Evolutionary conservation across 2,797 vertebrate genomes (phyloP), one percentile per base, ranked within the genome.

Genomic region (Lates japonicus): DNA sequence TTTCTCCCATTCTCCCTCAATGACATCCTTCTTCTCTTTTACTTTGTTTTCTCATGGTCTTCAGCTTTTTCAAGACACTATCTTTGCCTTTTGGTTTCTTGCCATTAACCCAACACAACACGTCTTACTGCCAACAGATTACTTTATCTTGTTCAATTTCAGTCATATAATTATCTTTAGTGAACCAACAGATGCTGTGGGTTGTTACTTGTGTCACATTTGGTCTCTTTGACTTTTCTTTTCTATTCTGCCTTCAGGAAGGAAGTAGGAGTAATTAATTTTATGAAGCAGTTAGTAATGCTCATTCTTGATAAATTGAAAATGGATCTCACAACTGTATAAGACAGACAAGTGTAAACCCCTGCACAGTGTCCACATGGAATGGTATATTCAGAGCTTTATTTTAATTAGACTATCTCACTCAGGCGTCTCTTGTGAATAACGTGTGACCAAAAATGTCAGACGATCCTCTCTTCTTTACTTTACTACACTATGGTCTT

Each of bases 1-100:
- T 80, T 75, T 76, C 66, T n/a, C 37, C 19, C 37, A 20, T 41
- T 48, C 25, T 64, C 20, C 39, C n/a, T 42, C 60, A 55, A 61
- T 22, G 1, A 61, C 65, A 69, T 70, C 60, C 16, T 51, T 37
- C 19, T 9, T 67, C 48, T 80, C 39, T 22, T 66, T 59, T 25
- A 22, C 39, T 16, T 68, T 1, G 13, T 73, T 77, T 84, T 68
- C 73, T 70, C 59, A 49, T 19, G 41, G 48, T 59, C 48, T 78
- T 59, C 39, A 46, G 67, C 22, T 72, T 39, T 55, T 67, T 64
- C 37, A 52, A 49, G 35, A 81, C 35, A 25, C 12, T 1, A 67
- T 70, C 3, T 4, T 4, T 70, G 29, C 48, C 31, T 58, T 37
- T 44, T 51, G 20, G 5, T 17, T 11, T 69, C 13, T 65, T 70